Conservation (phyloP, 1,140 invertebrate genomes). For the Drosophila virilis region DNA sequence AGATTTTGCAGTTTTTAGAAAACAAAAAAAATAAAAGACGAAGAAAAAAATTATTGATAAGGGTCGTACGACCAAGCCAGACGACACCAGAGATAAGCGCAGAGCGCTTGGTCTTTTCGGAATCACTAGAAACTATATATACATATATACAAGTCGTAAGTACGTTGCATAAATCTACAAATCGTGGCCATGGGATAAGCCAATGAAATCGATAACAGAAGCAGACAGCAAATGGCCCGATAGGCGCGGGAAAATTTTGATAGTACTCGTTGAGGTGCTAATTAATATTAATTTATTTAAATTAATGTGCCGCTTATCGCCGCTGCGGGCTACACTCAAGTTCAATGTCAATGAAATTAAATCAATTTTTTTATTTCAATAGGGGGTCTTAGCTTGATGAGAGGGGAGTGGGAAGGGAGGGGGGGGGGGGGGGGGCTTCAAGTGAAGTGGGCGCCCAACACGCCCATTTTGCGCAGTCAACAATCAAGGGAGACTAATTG, state of each 20-base stretch:
- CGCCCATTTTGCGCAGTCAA: conserved; percentile 24
- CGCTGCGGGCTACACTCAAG: conserved; percentile 15
- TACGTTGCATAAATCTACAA: conserved; percentile 1
- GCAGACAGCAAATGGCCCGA: not conserved
- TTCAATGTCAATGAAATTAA: conserved; percentile 43
- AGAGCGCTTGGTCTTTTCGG: not conserved
- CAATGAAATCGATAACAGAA: not conserved
- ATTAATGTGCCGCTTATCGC: conserved; percentile 17
- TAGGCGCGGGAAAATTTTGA: conserved; percentile 30
- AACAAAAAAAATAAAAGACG: not conserved
- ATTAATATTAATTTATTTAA: conserved; percentile 52
- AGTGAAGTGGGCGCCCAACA: conserved; percentile 3
- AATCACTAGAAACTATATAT: not conserved
- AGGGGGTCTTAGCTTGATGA: too few relatives aligned
- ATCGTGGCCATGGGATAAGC: conserved; percentile 5
- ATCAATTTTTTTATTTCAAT: conserved; percentile 11
- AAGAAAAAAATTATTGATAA: not conserved
- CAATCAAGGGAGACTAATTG: conserved; percentile 64
- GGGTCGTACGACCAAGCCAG: not conserved
- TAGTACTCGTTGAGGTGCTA: conserved; percentile 26
- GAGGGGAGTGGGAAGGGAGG: too few relatives aligned
- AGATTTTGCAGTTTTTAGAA: conserved; percentile 5
- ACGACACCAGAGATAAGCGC: conserved; percentile 1
- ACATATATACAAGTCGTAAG: not conserved
- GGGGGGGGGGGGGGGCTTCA: not conserved